Base-by-base conservation (phyloP, 2,888 invertebrate species). In the Mesopsocus fuscifrons region DNA sequence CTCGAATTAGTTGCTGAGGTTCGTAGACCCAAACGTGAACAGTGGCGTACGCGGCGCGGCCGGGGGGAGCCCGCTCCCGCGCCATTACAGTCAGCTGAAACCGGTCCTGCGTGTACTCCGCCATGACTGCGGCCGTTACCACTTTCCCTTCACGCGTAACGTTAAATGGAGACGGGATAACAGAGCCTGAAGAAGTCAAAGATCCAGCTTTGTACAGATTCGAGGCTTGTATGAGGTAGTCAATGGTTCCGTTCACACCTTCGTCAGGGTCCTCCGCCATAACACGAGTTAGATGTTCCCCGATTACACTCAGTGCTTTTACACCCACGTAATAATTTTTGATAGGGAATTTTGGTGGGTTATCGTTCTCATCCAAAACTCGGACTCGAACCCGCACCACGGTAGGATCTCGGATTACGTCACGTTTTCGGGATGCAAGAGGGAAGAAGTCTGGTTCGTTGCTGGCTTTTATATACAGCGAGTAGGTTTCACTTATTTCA, bases 1-100 rank as follows among this genome's bases (percentile, higher is more conserved):
- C 76, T 45, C 83, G 71, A 45, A 88, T 81, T 41, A 88, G 66
- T 48, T 89, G 79, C 0, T 78, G 75, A 0, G 80, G 77, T 55
- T 87, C 84, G 51, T 85, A 88, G 34, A 92, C 75, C 89, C 91
- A 92, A 9, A 91, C 69, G 57, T 80, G 77, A 46, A 87, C 77
- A 63, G 75, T 75, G 0, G 85, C 69, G 41, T 69, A 71, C 2
- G 83, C 78, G 51, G 77, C 77, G 46, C 85, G 62, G 53, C 80
- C 77, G 0, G 89, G 88, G 11, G 74, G 70, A 2, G 83, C 79
- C 2, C 71, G 64, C 57, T 91, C 89, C 46, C 79, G 77, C 0
- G 88, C 89, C 8, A 84, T 71, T 34, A 89, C 71, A 54, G 85
- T 82, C 42, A 89, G 65, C 45, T 83, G 73, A 56, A 91, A 91